Evolutionary conservation across 2,113 vertebrate species (phyloP), one percentile per base, ranked within the genome.

Genomic region (Ctenomys sociabilis): DNA sequence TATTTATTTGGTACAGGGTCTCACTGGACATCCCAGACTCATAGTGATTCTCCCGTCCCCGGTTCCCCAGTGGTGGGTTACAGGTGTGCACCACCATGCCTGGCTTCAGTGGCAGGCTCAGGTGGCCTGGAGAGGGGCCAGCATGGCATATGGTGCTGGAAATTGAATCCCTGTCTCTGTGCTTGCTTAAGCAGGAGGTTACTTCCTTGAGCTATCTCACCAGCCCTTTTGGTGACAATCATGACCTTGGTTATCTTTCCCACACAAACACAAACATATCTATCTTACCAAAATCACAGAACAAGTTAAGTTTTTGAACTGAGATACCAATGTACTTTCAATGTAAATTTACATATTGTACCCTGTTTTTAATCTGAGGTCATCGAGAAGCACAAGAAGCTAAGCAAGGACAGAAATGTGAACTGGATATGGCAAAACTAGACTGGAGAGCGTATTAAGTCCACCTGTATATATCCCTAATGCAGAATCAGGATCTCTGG

Each of bases 361-460:
- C 0, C 59, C 1, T 1, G 0, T 10, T 59, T 13, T 68, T 9
- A n/a, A 75, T n/a, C 28, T 7, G 19, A 43, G 37, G 2, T 35
- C 19, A 68, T 80, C n/a, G 77, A 90, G 14, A 95, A 80, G 21
- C 24, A 86, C 7, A 85, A 54, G 26, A 88, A 57, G 1, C 9
- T 75, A 87, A 68, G 37, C 26, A 37, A 64, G 13, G n/a, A 80
- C 6, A 80, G 45, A 90, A 93, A 77, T 11, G 17, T 7, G 19
- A 59, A 87, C 43, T 54, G 63, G 11, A 57, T 59, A 70, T 35
- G n/a, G 32, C 7, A 72, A 78, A 66, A 3, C 26, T 73, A n/a
- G 9, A 16, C 66, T 66, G 26, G 2, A 85, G 32, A 80, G 37
- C 66, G 16, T 0, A 8, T 40, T 30, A 40, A 30, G 14, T 1